Evolutionary conservation across 2,797 vertebrate species (phyloP).

Genomic region (Silurus lanzhouensis): DNA sequence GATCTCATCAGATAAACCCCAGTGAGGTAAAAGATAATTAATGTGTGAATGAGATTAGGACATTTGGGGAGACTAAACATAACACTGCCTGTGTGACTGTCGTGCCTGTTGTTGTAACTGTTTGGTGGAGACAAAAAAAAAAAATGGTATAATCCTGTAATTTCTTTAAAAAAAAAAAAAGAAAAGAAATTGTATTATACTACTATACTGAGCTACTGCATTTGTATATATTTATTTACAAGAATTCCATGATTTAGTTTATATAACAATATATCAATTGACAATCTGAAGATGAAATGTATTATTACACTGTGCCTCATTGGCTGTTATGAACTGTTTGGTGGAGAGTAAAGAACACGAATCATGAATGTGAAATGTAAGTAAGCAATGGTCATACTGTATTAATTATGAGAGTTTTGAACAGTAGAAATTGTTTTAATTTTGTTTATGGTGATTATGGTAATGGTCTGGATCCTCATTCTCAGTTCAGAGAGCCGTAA

Average conservation of each 20-base stretch:
- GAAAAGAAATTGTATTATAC: no score
- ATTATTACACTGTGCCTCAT: no score
- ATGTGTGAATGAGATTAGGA: slow-evolving; percentile 14
- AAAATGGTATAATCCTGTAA: no score
- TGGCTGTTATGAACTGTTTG: background rate
- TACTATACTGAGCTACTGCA: no score
- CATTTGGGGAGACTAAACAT: background rate
- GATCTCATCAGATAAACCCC: slow-evolving; percentile 32
- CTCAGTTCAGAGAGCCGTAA: slow-evolving; percentile 22
- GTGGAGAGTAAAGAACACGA: background rate
- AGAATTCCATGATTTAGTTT: no score
- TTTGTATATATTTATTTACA: no score
- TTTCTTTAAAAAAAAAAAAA: no score
- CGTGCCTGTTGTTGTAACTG: background rate
- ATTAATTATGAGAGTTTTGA: background rate
- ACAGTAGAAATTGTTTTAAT: background rate
- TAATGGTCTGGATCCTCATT: background rate
- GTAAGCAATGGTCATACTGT: background rate
- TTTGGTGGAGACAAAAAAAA: background rate
- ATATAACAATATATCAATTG: no score
- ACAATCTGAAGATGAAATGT: no score
- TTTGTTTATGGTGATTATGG: background rate
- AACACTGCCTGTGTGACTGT: background rate
- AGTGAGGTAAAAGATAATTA: slow-evolving; percentile 15
- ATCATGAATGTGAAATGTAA: background rate